Base-by-base conservation (phyloP, 2,797 vertebrate species). In the Lerista edwardsae region DNA sequence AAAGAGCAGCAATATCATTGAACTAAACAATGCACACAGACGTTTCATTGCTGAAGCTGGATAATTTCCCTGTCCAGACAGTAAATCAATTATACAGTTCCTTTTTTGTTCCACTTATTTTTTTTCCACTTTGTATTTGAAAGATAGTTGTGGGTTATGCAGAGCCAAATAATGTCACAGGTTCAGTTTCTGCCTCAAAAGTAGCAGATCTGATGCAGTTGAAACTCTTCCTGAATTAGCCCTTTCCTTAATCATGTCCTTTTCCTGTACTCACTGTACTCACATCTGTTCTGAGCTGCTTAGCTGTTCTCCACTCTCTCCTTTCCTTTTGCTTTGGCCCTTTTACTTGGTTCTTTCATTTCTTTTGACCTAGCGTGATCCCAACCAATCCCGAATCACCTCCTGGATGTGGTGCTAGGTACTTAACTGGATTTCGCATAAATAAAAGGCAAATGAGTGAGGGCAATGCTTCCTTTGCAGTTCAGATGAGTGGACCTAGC, bases 41-140 rank as follows among this genome's bases (percentile, higher is more conserved):
- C 65, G n/a, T 75, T 72, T 69, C 74, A 36, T 90, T 31, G 29
- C 91, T 55, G 76, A 73, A 87, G 85, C 90, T 89, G 68, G 7
- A 57, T 65, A 41, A 76, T 86, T 92, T 93, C 79, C 29, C 4
- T 89, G 19, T 51, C 73, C n/a, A n/a, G n/a, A n/a, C n/a, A 51
- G 72, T 51, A 75, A 74, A 88, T 90, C 89, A 41, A 75, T 90
- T 81, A 90, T 82, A 73, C 89, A 85, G 90, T 91, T 90, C 31
- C 36, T 77, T 64, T 90, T 90, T 87, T 73, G 17, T 76, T 44
- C 44, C 64, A 79, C 89, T 82, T 86, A 81, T 90, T 84, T 89
- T 86, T 91, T 87, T 90, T 71, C 89, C 87, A n/a, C 88, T 82
- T 59, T 57, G 17, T 19, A 62, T 47, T 47, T 72, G 23, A 72